These are phyloP conservation scores for Anaspis maculata DNA, from an alignment of 2,888 invertebrate species.

Conservation along the genomic window DNA sequence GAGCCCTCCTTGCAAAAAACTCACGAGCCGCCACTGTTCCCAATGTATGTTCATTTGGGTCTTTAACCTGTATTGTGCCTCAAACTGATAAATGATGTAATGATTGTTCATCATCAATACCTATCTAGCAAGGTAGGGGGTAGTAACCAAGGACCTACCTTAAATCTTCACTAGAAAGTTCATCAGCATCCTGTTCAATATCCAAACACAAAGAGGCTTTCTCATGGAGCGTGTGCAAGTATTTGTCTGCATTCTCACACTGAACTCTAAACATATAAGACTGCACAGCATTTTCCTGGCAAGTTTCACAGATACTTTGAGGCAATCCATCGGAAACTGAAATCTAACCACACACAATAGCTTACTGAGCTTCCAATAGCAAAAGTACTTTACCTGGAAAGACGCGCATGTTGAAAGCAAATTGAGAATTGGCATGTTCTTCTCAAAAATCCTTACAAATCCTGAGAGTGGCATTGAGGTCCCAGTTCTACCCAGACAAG, in stretches of 20 bases:
- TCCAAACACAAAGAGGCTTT: background rate
- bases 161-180: background rate
- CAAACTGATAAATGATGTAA: no score
- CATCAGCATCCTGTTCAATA: background rate
- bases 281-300: slow-evolving; percentile 14
- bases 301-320: slow-evolving; percentile 18
- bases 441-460: no score
- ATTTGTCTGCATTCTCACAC: slow-evolving; percentile 18
- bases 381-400: background rate
- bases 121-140: no score
- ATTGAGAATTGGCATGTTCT: background rate
- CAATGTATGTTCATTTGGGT: background rate
- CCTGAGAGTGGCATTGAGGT: no score
- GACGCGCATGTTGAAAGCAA: background rate
- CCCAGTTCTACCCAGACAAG: no score
- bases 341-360: slow-evolving; percentile 14
- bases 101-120: no score
- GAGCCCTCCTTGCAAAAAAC: no score
- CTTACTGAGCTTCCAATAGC: background rate
- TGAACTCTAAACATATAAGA: slow-evolving; percentile 16
- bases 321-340: slow-evolving; percentile 14
- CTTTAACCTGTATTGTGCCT: background rate
- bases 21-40: no score
- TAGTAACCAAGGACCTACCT: no score
- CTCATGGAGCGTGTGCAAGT: slow-evolving; percentile 3